Percentiles rank a stretch among this genome's conserved stretches.
phyloP scores from a whole-genome alignment of 64 coral and sea anemone genomes.

The Platygyra sinensis region DNA sequence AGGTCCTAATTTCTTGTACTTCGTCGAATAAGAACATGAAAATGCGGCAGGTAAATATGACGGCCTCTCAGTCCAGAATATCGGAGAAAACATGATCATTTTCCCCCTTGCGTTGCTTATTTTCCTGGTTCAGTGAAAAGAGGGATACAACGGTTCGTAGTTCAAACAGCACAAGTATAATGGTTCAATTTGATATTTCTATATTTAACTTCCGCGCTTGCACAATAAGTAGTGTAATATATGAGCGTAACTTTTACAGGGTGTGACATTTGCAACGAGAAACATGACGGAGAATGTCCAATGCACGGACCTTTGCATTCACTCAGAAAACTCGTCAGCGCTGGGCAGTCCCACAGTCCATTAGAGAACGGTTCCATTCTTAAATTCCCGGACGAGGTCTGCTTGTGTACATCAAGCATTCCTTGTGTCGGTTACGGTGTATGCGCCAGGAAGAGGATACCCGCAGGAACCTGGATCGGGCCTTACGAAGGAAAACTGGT shows the following conservation, averaged over 20 bases:
- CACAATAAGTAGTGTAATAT: too few species aligned
- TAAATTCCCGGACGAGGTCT: slow-evolving; percentile 99
- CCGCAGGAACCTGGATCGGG: slow-evolving; percentile 95
- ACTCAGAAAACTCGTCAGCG: slow-evolving; percentile 87
- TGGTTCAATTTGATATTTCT: too few species aligned
- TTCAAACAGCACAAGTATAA: too few species aligned
- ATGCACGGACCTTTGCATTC: slow-evolving; percentile 98
- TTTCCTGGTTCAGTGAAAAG: too few species aligned
- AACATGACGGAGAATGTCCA: slow-evolving; percentile 95
- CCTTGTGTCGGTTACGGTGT: slow-evolving; percentile 93
- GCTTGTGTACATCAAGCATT: slow-evolving; percentile 97
- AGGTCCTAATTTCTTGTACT: too few species aligned
- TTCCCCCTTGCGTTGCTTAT: too few species aligned
- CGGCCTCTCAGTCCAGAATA: too few species aligned
- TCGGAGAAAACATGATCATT: too few species aligned
- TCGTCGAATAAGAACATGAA: too few species aligned
- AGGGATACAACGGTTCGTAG: too few species aligned
- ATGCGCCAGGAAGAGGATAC: slow-evolving; percentile 86
- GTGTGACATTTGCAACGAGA: slow-evolving; percentile 98
- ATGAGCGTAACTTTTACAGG: slow-evolving; percentile 18
- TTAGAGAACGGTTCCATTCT: slow-evolving; percentile 92
- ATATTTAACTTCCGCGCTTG: neutral
- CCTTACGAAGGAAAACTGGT: slow-evolving; percentile 97
- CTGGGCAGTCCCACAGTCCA: slow-evolving; percentile 79
- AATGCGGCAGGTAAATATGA: too few species aligned